These are phyloP conservation scores for Sebastes baramenuke DNA, from an alignment of 2,797 vertebrate species.

Conservation along the genomic window DNA sequence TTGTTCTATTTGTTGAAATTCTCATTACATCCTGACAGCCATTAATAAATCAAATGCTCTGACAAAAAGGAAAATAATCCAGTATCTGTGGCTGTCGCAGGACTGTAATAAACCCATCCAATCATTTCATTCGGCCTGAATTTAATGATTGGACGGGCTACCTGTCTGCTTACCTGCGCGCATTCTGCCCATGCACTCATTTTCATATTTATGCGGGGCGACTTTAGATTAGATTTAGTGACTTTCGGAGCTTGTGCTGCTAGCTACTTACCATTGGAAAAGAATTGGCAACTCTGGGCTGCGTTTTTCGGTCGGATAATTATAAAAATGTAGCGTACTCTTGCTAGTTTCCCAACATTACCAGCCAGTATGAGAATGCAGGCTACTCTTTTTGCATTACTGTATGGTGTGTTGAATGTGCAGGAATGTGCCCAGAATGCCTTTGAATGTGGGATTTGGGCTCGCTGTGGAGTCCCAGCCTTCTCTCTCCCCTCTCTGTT, in stretches of 20 bases:
- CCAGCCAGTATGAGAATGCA: neutral
- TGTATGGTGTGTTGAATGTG: slow-evolving; percentile 58
- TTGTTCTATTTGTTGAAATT: too few species aligned
- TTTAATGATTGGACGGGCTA: too few species aligned
- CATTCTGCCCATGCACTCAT: too few species aligned
- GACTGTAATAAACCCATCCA: too few species aligned
- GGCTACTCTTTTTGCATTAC: slow-evolving; percentile 31
- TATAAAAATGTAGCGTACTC: neutral
- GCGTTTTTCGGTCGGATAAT: neutral
- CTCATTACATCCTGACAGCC: too few species aligned
- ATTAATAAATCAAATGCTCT: too few species aligned
- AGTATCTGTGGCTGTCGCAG: too few species aligned
- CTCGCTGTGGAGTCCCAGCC: slow-evolving; percentile 37
- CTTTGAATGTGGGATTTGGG: slow-evolving; percentile 72
- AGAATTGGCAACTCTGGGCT: neutral
- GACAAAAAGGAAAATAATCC: too few species aligned
- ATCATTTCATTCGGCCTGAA: too few species aligned
- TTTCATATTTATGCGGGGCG: too few species aligned
- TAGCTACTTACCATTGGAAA: neutral
- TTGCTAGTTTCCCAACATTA: neutral
- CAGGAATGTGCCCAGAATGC: slow-evolving; percentile 76
- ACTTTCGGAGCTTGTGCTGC: neutral
- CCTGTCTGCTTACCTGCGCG: too few species aligned
- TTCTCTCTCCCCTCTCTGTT: slow-evolving; percentile 42
- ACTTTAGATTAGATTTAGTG: neutral